Evolutionary conservation across 1,140 invertebrate genomes (phyloP), one percentile per base, ranked within the genome.

Genomic region (Lamellibrachia luymesi): DNA sequence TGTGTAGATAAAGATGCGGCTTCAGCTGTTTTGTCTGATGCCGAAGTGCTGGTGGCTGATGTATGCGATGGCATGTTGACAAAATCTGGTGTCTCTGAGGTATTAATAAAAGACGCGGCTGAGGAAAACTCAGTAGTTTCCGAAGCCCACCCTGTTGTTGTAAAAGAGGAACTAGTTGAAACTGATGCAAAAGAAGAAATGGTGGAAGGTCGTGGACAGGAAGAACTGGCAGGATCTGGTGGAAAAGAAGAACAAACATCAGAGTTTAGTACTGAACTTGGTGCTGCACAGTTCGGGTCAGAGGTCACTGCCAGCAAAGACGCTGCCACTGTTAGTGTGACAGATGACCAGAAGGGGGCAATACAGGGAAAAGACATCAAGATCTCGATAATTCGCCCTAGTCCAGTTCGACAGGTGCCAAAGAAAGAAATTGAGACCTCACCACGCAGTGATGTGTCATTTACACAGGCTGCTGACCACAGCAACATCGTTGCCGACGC

Each of bases 371-470:
- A 49, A 80, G 93, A 93, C 91, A 93, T 93, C 50, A 92, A 93
- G 52, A 93, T 93, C 56, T 92, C 91, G 25, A 80, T 93, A 80
- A 92, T 90, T 49, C 10, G 93, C 2, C 93, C 93, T 25, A 93
- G 93, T 89, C 93, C 93, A 22, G 89, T 93, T 22, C 49, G 64
- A 49, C 91, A 93, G 91, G 51, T 93, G 51, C 80, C 93, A 50
- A 92, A 92, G 52, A 51, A 91, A 50, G 49, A n/a, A 4, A 4
- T 91, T 80, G 64, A 80, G 2, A 80, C 13, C 64, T 22, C 64
- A 80, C 64, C 64, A 80, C 64, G 2, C 1, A 80, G 64, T 80
- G 64, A 80, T 22, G 17, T 22, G 4, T 80, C 64, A 80, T 80
- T 22, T 1, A 17, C 64, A 17, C 64, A 80, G 13, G 64, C 64